These are phyloP conservation scores for Patella ulyssiponensis DNA, from an alignment of 2,888 invertebrate species.

Conservation along the genomic window DNA sequence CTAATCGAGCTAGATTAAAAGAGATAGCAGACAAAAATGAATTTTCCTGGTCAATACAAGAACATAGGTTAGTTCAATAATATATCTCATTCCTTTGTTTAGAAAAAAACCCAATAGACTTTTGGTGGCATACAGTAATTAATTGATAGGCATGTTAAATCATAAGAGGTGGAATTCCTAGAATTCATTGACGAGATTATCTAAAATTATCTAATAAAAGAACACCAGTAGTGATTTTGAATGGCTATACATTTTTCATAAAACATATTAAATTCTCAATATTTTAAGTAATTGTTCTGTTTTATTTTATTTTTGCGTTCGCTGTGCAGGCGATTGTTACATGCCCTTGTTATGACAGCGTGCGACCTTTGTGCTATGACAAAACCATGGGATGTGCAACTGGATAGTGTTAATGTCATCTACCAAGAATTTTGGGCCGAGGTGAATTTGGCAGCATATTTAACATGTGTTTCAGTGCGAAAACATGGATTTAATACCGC, in stretches of 20 bases:
- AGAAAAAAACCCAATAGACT: not conserved
- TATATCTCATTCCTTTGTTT: not conserved
- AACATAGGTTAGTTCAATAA: slow-evolving; percentile 76
- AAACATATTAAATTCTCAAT: no score
- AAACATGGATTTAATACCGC: not conserved
- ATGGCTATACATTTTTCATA: no score
- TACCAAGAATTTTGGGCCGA: slow-evolving; percentile 71
- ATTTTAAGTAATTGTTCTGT: no score
- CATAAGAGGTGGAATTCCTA: no score
- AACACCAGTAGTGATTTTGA: no score
- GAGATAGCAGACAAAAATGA: slow-evolving; percentile 75
- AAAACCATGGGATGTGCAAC: slow-evolving; percentile 88
- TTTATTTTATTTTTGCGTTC: not conserved
- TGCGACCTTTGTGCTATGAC: slow-evolving; percentile 88
- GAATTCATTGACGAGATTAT: no score
- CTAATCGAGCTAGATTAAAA: slow-evolving; percentile 80
- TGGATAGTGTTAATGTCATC: slow-evolving; percentile 85
- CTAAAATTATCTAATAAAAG: no score
- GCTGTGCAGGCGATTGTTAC: slow-evolving; percentile 74
- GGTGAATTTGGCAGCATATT: slow-evolving; percentile 49
- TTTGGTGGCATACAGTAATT: no score
- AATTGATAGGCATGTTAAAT: no score
- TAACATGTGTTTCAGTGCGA: not conserved
- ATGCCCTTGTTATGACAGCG: slow-evolving; percentile 87
- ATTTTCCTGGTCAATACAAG: slow-evolving; percentile 79